Evolutionary conservation across 1,140 invertebrate genomes (phyloP), one percentile per base, ranked within the genome.

Genomic region (Macrocentrus cingulum): DNA sequence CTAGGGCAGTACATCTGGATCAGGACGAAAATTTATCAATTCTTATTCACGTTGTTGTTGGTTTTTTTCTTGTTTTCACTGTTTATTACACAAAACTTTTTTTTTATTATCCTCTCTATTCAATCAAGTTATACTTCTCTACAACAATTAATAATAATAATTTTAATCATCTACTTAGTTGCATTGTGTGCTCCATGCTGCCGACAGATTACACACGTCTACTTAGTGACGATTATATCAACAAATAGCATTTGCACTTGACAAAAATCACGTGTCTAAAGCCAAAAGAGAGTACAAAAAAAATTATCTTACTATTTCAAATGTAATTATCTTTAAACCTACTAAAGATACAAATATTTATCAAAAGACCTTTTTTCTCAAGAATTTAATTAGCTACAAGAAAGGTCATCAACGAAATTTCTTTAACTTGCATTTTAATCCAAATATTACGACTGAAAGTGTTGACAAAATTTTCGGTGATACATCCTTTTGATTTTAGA

Each of bases 1-100:
- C 72, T 67, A 67, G 71, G 72, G 75, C 72, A 77, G 74, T 76
- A 72, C 73, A 65, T 74, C 61, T 67, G 36, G 64, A 66, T 60
- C 70, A 65, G 58, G 64, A 68, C 68, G 63, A 51, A 62, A 55
- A 58, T 59, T 61, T 53, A 52, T 50, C 51, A 60, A 59, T 57
- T 36, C 50, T 63, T 57, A 44, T 25, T 53, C 51, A 50, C 41
- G 16, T 57, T 37, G 3, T 15, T 34, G 6, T 34, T 6, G 29
- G 11, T 11, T 34, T 11, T n/a, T n/a, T n/a, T n/a, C n/a, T n/a
- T n/a, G n/a, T n/a, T n/a, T n/a, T n/a, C n/a, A n/a, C n/a, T n/a
- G n/a, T n/a, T n/a, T n/a, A n/a, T n/a, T n/a, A n/a, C n/a, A n/a
- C n/a, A n/a, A n/a, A n/a, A n/a, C n/a, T n/a, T n/a, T 16, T 37